phyloP scores from a whole-genome alignment of 2,113 vertebrate genomes.

The Meles meles region DNA sequence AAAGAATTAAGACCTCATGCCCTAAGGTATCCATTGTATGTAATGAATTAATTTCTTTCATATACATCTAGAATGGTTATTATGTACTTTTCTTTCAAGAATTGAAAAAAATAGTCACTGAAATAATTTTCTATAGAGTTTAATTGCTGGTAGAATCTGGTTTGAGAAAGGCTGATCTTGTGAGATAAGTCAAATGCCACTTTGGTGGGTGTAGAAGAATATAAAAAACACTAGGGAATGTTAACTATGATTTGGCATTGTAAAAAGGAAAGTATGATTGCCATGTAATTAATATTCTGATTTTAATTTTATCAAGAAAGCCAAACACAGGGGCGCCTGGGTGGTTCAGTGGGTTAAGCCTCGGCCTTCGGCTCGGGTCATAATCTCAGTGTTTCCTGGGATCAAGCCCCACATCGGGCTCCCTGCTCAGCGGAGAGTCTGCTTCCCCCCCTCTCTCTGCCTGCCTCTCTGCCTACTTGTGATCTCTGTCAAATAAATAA shows the following conservation, averaged over 20 bases:
- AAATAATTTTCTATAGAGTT: background rate
- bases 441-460: too few species aligned
- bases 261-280: background rate
- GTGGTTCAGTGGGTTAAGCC: too few species aligned
- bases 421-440: too few species aligned
- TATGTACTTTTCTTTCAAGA: slow-evolving; percentile 3
- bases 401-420: too few species aligned
- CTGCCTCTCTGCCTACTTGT: too few species aligned
- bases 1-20: background rate
- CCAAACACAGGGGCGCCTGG: background rate
- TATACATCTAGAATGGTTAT: background rate
- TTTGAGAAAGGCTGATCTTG: background rate
- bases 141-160: background rate
- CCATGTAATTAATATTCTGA: background rate
- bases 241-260: background rate
- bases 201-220: background rate
- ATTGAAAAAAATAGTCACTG: background rate
- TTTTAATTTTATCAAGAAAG: slow-evolving; percentile 1
- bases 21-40: background rate
- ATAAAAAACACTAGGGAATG: background rate
- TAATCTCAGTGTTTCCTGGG: too few species aligned
- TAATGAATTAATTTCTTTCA: background rate
- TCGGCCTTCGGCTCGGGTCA: too few species aligned
- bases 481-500: too few species aligned
- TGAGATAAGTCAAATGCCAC: background rate